Percentiles rank a stretch among this genome's conserved stretches.
These are phyloP conservation scores for Paracentrotus lividus DNA, from an alignment of 53 echinoderm and acorn worm species.

Conservation along the genomic window DNA sequence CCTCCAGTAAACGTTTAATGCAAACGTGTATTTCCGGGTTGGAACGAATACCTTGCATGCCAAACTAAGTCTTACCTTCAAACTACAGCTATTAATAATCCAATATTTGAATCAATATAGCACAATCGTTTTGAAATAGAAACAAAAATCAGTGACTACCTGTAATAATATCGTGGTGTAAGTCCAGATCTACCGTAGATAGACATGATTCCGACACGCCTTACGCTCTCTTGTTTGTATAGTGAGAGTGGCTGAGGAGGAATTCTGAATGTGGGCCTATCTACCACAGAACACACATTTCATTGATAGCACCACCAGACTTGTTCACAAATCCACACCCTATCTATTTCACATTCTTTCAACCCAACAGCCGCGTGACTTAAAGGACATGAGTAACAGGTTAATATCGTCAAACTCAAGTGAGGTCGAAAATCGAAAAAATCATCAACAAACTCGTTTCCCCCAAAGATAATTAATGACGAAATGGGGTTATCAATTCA, in stretches of 20 bases:
- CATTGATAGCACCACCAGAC: not conserved
- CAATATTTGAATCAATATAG: not conserved
- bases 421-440: not conserved
- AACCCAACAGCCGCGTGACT: conserved; percentile 15
- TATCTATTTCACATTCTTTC: conserved; percentile 38
- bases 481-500: not conserved
- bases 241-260: not conserved
- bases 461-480: not conserved
- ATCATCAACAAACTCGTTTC: not conserved
- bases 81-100: not conserved
- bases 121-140: not conserved
- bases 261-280: conserved; percentile 20
- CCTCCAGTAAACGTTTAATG: not conserved
- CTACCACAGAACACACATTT: conserved; percentile 21
- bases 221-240: conserved; percentile 46
- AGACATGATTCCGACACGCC: conserved; percentile 9
- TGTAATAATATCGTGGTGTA: not conserved
- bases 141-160: not conserved
- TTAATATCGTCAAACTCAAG: too few species aligned
- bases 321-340: conserved; percentile 48
- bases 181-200: conserved; percentile 50
- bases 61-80: not conserved
- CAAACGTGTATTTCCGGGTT: not conserved
- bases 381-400: conserved; percentile 36
- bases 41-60: too few species aligned